phyloP scores from a whole-genome alignment of 2,797 vertebrate species.

The Apogon talboti region DNA sequence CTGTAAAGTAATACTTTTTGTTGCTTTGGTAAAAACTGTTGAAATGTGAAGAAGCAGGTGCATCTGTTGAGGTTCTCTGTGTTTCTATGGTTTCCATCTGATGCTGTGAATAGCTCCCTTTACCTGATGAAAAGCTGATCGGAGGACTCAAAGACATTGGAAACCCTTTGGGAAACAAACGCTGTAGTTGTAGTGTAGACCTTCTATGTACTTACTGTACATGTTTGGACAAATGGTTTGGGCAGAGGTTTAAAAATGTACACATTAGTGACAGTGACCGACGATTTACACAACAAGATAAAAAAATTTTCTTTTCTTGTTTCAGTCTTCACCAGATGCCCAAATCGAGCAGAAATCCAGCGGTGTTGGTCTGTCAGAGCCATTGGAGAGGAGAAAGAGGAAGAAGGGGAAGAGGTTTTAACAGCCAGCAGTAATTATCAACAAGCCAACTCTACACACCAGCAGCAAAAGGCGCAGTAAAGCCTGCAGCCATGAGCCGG shows the following conservation, averaged over 20 bases:
- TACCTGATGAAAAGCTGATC: background rate
- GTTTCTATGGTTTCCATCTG: background rate
- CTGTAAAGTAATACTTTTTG: no score
- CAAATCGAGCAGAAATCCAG: background rate
- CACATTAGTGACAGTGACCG: background rate
- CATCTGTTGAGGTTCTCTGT: background rate
- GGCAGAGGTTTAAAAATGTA: background rate
- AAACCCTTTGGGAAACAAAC: background rate
- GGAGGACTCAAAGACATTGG: no score
- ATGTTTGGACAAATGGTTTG: background rate
- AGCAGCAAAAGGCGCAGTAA: conserved; percentile 4
- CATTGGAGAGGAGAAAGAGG: background rate
- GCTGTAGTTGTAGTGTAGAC: background rate
- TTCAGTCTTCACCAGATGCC: background rate
- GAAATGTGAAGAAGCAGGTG: background rate
- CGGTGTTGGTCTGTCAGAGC: conserved; percentile 1
- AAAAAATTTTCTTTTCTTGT: background rate
- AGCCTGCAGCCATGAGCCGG: conserved; percentile 17
- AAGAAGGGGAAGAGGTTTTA: background rate
- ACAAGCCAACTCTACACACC: no score
- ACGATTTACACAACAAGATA: background rate
- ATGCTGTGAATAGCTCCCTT: background rate
- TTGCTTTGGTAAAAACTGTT: no score
- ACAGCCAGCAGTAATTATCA: conserved; percentile 5
- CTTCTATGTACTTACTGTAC: background rate